Base-by-base conservation (phyloP, 2,888 invertebrate species). In the Eilema griseolum region DNA sequence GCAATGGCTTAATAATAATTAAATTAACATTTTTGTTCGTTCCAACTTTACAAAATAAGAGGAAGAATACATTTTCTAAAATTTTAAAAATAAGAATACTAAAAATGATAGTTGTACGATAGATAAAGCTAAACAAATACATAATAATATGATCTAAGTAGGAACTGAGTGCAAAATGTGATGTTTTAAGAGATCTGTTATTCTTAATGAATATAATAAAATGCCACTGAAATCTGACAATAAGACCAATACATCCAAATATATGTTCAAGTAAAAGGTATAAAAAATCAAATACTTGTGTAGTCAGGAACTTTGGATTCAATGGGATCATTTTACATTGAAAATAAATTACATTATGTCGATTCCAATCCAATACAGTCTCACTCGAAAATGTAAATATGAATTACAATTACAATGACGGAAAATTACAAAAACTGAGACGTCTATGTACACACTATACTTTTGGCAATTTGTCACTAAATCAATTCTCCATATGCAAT, bases 131-230 rank as follows among this genome's bases (percentile, higher is more conserved):
- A 92, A 91, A 89, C 70, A 86, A 88, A 88, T 86, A 87, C 82
- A 86, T 90, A 82, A 84, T 86, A 85, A 88, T 90, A 93, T 90
- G 92, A 92, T 86, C 93, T 95, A 94, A 93, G 88, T 95, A 95
- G 95, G 95, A 95, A 95, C 95, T 95, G 94, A 93, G 93, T 93
- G 95, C 94, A 90, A 82, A 78, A 83, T 83, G 89, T 93, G 92
- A 90, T 90, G 89, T 89, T 86, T 84, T 79, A 82, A 93, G 94
- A 95, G 95, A 95, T 95, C 94, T 88, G 85, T 89, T 87, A 84
- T 83, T 87, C 90, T 89, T 92, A 89, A 88, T 84, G 90, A 92
- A 86, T 87, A 89, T 79, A 79, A 88, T 86, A 83, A 90, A 94
- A 94, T 94, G 94, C 94, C 94, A 93, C 88, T 83, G 88, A 92